These are phyloP conservation scores for Pachyuromys duprasi DNA, from an alignment of 2,797 vertebrate species.

Conservation along the genomic window DNA sequence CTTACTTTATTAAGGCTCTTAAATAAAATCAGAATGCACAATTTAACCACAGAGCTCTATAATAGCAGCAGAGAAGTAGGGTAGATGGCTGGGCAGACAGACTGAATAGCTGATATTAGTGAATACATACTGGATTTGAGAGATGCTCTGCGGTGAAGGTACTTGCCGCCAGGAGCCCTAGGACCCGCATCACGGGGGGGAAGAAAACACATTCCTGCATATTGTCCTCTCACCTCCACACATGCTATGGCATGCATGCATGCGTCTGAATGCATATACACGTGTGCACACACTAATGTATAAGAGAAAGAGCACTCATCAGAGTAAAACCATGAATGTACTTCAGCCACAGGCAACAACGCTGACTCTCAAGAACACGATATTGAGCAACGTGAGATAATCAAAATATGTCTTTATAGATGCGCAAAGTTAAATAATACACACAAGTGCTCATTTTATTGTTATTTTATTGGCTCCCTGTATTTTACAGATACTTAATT, in stretches of 20 bases:
- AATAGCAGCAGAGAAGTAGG: not conserved
- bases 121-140: not conserved
- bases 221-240: not conserved
- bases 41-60: not conserved
- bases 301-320: not conserved
- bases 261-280: not conserved
- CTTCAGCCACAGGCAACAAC: not conserved
- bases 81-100: not conserved
- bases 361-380: not conserved
- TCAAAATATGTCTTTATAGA: slow-evolving; percentile 17
- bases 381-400: not conserved
- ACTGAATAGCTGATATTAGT: not conserved
- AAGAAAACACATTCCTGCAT: not conserved
- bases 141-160: not conserved
- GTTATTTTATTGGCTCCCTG: not conserved
- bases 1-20: slow-evolving; percentile 32
- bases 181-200: not conserved
- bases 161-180: not conserved
- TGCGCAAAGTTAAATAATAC: not conserved
- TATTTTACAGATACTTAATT: slow-evolving; percentile 13
- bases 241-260: too few species aligned
- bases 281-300: too few species aligned
- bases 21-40: slow-evolving; percentile 35
- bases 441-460: not conserved
- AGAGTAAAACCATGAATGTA: not conserved